These are phyloP conservation scores for western clawed frog (Xenopus tropicalis) DNA, from an alignment of 2,113 vertebrate genomes.

Conservation along the genomic window DNA sequence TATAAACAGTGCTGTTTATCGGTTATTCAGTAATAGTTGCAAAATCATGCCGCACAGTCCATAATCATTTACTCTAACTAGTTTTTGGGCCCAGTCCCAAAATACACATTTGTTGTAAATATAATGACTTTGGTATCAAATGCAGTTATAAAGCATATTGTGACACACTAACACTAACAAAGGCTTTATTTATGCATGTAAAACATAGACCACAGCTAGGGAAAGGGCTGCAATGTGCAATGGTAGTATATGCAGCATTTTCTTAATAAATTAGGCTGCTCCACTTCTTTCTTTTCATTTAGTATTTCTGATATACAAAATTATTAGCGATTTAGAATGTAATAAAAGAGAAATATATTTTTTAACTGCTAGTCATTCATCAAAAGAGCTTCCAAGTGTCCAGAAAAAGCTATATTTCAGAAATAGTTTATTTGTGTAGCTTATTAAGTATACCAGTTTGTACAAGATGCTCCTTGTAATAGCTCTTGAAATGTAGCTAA, in stretches of 20 bases:
- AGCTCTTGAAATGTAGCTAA: conserved; percentile 44
- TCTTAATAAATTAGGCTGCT: conserved; percentile 29
- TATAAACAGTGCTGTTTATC: too few species aligned
- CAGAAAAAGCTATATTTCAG: conserved; percentile 33
- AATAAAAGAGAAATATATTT: conserved; percentile 40
- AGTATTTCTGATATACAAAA: conserved; percentile 36
- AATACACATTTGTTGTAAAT: too few species aligned
- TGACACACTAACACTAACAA: too few species aligned
- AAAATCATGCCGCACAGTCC: too few species aligned
- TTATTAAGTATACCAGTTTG: conserved; percentile 45
- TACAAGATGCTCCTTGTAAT: conserved; percentile 44
- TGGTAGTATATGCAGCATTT: neutral
- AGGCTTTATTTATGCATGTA: too few species aligned
- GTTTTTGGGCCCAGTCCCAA: too few species aligned
- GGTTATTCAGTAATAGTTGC: too few species aligned
- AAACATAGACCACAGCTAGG: neutral
- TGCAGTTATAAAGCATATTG: too few species aligned
- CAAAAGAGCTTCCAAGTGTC: conserved; percentile 35
- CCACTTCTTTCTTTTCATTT: conserved; percentile 7
- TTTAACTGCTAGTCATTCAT: conserved; percentile 37
- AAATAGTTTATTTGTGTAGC: conserved; percentile 42
- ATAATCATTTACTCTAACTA: too few species aligned
- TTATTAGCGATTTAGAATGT: conserved; percentile 35
- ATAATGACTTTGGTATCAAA: too few species aligned
- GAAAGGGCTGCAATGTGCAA: neutral